Evolutionary conservation across 2,113 vertebrate species (phyloP).

Genomic region (Clinocottus analis): DNA sequence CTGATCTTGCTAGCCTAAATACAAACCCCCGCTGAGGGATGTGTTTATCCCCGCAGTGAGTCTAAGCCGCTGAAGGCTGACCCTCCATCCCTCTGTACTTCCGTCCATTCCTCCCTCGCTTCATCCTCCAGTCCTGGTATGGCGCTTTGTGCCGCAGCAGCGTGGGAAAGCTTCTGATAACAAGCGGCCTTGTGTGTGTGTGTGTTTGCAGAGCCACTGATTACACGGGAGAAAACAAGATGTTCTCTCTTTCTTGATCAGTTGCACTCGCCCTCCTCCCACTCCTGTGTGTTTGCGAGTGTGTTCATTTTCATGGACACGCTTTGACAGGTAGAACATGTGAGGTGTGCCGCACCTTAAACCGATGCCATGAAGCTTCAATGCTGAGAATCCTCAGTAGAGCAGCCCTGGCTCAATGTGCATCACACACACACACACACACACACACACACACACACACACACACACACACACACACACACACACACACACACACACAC

Average conservation of each 20-base stretch:
- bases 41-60: conserved; percentile 79
- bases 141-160: conserved; percentile 76
- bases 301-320: conserved; percentile 45
- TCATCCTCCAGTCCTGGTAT: conserved; percentile 75
- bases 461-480: conserved; percentile 5
- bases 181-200: conserved; percentile 72
- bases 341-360: conserved; percentile 43
- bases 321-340: conserved; percentile 53
- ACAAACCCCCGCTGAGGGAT: conserved; percentile 67
- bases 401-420: conserved; percentile 58
- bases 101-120: conserved; percentile 70
- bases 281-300: conserved; percentile 30
- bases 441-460: conserved; percentile 38
- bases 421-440: conserved; percentile 47
- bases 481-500: conserved; percentile 12
- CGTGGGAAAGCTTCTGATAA: conserved; percentile 82
- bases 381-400: conserved; percentile 51
- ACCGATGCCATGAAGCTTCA: conserved; percentile 41
- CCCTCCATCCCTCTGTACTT: conserved; percentile 75
- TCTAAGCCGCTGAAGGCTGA: conserved; percentile 75
- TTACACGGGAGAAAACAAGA: conserved; percentile 75
- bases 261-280: conserved; percentile 54
- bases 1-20: conserved; percentile 72
- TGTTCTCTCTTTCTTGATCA: conserved; percentile 68
- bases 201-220: conserved; percentile 75